These are phyloP conservation scores for Leptopilina myrica DNA, from an alignment of 2,888 invertebrate genomes.

Conservation along the genomic window DNA sequence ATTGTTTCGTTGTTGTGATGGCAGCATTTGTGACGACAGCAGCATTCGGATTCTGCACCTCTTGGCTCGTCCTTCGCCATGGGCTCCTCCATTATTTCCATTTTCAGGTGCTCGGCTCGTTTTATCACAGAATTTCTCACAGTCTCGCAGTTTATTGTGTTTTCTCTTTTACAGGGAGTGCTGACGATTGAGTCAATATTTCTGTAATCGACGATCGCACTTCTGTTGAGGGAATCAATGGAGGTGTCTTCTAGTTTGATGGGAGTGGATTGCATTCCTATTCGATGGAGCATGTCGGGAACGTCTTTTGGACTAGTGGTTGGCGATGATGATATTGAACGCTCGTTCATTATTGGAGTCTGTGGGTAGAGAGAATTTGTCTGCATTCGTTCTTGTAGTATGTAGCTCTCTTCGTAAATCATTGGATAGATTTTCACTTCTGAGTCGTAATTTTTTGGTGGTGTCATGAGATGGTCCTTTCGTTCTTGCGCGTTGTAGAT, in stretches of 20 bases:
- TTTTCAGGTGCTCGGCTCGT: slow-evolving; percentile 69
- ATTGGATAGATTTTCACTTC: slow-evolving; percentile 58
- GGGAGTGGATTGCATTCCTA: slow-evolving; percentile 74
- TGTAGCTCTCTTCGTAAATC: slow-evolving; percentile 68
- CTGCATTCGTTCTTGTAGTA: slow-evolving; percentile 67
- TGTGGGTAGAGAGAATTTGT: slow-evolving; percentile 46
- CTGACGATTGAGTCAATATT: slow-evolving; percentile 74
- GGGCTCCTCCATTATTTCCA: slow-evolving; percentile 64
- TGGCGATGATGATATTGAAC: slow-evolving; percentile 56
- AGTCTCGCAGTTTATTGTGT: slow-evolving; percentile 56
- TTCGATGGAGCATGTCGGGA: slow-evolving; percentile 61
- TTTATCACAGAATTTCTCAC: slow-evolving; percentile 73
- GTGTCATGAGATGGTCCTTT: slow-evolving; percentile 62
- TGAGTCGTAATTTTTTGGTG: slow-evolving; percentile 59
- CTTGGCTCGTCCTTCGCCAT: slow-evolving; percentile 42
- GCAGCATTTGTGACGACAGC: slow-evolving; percentile 73
- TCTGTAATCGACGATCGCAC: slow-evolving; percentile 70
- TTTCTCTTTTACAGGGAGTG: slow-evolving; percentile 69
- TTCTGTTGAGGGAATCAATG: slow-evolving; percentile 55
- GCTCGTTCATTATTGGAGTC: slow-evolving; percentile 15
- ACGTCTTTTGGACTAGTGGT: slow-evolving; percentile 64
- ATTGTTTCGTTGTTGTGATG: slow-evolving; percentile 70
- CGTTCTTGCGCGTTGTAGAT: slow-evolving; percentile 69
- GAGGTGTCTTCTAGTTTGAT: slow-evolving; percentile 68
- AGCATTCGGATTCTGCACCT: slow-evolving; percentile 60